Evolutionary conservation across 92 coral and sea anemone genomes (phyloP).

Genomic region (Epizoanthus ramosus): DNA sequence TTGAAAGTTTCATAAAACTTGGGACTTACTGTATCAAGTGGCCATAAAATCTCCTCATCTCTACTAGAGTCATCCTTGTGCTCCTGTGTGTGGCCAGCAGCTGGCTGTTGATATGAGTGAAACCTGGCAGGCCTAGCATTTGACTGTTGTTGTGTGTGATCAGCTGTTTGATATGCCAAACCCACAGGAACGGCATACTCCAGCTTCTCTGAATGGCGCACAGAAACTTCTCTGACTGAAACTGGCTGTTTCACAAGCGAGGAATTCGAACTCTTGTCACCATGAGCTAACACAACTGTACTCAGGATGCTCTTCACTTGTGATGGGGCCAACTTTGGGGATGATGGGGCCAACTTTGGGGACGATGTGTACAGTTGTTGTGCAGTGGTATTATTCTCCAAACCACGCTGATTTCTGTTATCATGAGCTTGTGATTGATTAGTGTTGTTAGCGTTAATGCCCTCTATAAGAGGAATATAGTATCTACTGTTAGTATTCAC

Average conservation of each 20-base stretch:
- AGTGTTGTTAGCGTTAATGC: neutral
- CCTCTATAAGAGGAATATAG: conserved; percentile 31
- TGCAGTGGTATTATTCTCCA: neutral
- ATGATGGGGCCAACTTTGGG: neutral
- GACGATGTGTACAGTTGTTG: neutral
- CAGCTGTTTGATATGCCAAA: conserved; percentile 26
- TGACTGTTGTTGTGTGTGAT: neutral
- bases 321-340: neutral
- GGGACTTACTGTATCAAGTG: conserved; percentile 11
- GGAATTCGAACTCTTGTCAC: neutral
- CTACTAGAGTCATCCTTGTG: neutral
- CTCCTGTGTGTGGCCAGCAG: neutral
- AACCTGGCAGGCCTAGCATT: neutral
- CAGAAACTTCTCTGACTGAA: conserved; percentile 1
- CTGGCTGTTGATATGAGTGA: neutral
- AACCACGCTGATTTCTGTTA: neutral
- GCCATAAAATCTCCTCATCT: conserved; percentile 17
- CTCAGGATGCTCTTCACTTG: neutral
- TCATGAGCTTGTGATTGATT: neutral
- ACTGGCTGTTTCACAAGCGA: conserved; percentile 6
- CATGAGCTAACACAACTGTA: neutral
- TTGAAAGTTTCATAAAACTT: neutral
- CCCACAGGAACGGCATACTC: conserved; percentile 13
- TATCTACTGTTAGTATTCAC: conserved; percentile 1
- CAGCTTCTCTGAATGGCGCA: neutral